Conservation (phyloP, 2,797 vertebrate genomes). For the Arnoldichthys spilopterus region DNA sequence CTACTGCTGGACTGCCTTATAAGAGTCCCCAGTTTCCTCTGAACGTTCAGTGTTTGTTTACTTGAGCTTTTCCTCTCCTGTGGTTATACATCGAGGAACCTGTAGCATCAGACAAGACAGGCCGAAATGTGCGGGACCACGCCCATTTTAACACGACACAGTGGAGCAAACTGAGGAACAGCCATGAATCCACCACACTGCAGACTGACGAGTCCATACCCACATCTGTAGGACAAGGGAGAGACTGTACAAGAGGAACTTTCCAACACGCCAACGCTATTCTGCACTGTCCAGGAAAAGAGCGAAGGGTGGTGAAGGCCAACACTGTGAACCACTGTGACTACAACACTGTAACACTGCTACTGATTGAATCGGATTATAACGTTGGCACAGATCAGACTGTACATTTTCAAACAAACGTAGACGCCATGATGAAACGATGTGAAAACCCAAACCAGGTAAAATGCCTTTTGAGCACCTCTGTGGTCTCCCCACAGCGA, state of each 20-base stretch:
- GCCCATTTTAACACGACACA: background rate
- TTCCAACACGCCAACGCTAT: background rate
- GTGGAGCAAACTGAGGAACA: background rate
- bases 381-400: background rate
- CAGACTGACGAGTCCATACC: background rate
- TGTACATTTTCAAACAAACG: too few species aligned
- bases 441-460: background rate
- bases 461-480: background rate
- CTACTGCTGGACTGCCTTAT: background rate
- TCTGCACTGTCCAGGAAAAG: background rate
- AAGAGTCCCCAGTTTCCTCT: background rate
- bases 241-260: background rate
- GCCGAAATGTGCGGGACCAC: background rate
- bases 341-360: background rate
- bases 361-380: background rate
- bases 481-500: background rate
- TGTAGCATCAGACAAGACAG: background rate
- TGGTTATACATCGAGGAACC: background rate
- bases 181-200: background rate
- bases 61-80: conserved; percentile 9
- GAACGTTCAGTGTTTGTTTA: background rate
- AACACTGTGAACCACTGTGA: background rate
- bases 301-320: background rate
- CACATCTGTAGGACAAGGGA: background rate
- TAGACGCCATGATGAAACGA: background rate